Evolutionary conservation across 2,113 vertebrate species (phyloP), one percentile per base, ranked within the genome.

Genomic region (Myodes glareolus): DNA sequence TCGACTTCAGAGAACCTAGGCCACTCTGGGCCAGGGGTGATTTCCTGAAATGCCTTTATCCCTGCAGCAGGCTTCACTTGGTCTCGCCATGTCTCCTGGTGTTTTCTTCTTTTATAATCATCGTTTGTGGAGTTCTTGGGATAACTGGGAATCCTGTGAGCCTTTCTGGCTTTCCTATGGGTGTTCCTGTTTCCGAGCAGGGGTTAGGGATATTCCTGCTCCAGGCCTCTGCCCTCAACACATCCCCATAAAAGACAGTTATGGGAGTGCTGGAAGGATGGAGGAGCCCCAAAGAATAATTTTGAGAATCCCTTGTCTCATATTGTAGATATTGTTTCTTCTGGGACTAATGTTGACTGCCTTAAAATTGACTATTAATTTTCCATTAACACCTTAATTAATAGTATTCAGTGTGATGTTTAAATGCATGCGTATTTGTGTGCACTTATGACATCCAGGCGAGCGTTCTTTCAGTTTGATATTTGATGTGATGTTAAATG

Each of bases 361-460:
- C 52, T 88, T 72, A 55, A 27, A 88, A 88, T n/a, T 17, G 33
- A 39, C 33, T 70, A n/a, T 68, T 87, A 68, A 39, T 27, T 89
- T 63, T 73, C 72, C 21, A 58, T 81, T 72, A 14, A 14, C 33
- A 45, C 70, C 29, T 70, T 58, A 47, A 50, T 55, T 72, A 72
- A 88, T 72, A n/a, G 23, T 72, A 52, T 88, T 72, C 67, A 29
- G 47, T 55, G 67, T 88, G 67, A 88, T 39, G 29, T 88, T 88
- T 39, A 70, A 72, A 72, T 88, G n/a, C 45, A 88, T 33, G 27
- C 82, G 36, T 33, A 52, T 36, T 63, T 39, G 23, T 29, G 25
- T 50, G 65, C 16, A 4, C 42, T 82, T 61, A 94, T 33, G 21
- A 39, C 39, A 63, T 39, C 4, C 23, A 72, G 61, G 31, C 14